These are phyloP conservation scores for Silurus aristotelis DNA, from an alignment of 2,797 vertebrate genomes.

Conservation along the genomic window DNA sequence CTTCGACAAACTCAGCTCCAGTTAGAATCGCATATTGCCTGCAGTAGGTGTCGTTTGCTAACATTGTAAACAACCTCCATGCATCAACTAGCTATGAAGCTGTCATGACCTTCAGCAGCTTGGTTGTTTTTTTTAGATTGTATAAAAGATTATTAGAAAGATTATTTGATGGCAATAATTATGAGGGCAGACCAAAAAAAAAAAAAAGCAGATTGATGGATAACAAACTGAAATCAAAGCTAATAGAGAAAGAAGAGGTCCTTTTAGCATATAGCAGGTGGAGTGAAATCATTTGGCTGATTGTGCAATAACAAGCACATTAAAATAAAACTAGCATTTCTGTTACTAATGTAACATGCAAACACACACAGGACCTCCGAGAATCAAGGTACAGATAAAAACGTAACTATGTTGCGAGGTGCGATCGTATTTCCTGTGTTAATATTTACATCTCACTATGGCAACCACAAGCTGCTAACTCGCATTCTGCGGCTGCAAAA, in stretches of 20 bases:
- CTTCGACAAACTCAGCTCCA: background rate
- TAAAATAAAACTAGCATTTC: background rate
- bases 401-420: conserved; percentile 7
- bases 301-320: background rate
- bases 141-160: no score
- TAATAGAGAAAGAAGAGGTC: background rate
- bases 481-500: conserved; percentile 13
- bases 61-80: background rate
- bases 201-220: no score
- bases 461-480: conserved; percentile 44
- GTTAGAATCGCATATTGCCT: background rate
- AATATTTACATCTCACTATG: conserved; percentile 53
- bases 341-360: no score
- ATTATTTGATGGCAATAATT: background rate
- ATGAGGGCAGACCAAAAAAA: background rate
- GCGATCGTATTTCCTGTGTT: conserved; percentile 46
- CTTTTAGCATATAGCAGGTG: background rate
- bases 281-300: background rate
- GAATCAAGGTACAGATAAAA: background rate
- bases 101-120: background rate
- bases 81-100: background rate
- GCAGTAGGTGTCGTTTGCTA: background rate
- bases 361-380: background rate
- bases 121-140: no score
- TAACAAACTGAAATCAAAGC: background rate